Conservation (phyloP, 2,113 vertebrate genomes). For the Neodontobutis hainanensis region DNA sequence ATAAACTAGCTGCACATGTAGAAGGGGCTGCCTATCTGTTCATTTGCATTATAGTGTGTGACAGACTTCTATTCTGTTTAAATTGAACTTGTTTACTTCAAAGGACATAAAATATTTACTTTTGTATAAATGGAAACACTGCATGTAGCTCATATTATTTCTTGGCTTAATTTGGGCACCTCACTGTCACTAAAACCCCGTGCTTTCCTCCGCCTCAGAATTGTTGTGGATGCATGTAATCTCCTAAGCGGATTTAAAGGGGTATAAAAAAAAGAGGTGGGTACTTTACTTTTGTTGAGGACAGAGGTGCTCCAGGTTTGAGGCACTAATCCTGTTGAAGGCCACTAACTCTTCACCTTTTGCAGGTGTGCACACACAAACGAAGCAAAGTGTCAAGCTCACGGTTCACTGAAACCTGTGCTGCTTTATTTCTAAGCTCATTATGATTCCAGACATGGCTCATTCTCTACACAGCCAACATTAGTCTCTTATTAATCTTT, state of each 20-base stretch:
- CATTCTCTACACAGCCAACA: background rate
- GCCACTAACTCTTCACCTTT: conserved; percentile 41
- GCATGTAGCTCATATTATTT: conserved; percentile 4
- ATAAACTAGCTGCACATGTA: background rate
- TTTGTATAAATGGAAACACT: conserved; percentile 14
- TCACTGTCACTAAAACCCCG: conserved; percentile 32
- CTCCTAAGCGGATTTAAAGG: conserved; percentile 64
- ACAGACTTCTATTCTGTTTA: conserved; percentile 12
- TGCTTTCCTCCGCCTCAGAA: conserved; percentile 30
- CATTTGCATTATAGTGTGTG: conserved; percentile 20
- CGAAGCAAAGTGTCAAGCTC: conserved; percentile 23
- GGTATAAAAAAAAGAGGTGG: conserved; percentile 31
- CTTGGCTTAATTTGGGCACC: conserved; percentile 33
- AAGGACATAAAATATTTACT: conserved; percentile 27
- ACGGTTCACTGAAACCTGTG: background rate
- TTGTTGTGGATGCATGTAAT: conserved; percentile 64
- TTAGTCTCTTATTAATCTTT: background rate
- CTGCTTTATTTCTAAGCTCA: conserved; percentile 14
- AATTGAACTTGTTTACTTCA: conserved; percentile 6
- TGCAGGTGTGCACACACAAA: conserved; percentile 16
- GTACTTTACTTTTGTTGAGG: conserved; percentile 37
- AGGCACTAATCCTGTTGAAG: conserved; percentile 65
- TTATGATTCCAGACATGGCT: conserved; percentile 15
- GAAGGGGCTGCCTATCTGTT: background rate
- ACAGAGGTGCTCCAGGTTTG: conserved; percentile 50